phyloP scores from a whole-genome alignment of 2,888 invertebrate genomes.

The Scrobipalpa atriplicella region DNA sequence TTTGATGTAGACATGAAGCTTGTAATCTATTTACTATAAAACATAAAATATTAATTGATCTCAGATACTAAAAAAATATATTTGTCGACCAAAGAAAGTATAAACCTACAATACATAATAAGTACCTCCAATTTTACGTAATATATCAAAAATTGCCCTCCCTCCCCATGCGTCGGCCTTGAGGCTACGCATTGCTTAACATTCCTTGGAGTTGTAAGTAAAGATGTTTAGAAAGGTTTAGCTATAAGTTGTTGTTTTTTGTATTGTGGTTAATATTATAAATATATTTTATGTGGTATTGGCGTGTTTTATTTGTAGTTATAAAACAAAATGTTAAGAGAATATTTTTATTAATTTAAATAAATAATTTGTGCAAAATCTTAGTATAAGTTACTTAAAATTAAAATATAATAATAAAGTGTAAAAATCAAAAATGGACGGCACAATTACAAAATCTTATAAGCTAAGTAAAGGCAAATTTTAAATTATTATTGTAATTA shows the following conservation, averaged over 20 bases:
- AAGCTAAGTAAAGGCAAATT: slow-evolving; percentile 21
- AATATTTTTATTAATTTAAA: slow-evolving; percentile 3
- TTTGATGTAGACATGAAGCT: not conserved
- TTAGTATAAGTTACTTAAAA: too few relatives aligned
- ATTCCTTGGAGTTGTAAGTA: slow-evolving; percentile 25
- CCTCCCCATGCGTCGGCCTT: not conserved
- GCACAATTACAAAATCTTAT: slow-evolving; percentile 37
- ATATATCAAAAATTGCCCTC: not conserved
- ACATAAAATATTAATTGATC: not conserved
- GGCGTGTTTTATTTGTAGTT: slow-evolving; percentile 29
- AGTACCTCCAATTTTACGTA: not conserved
- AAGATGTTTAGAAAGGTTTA: slow-evolving; percentile 21
- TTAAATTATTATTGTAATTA: not conserved
- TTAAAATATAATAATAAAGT: slow-evolving; percentile 1
- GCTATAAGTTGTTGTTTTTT: slow-evolving; percentile 33
- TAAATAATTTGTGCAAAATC: slow-evolving; percentile 10
- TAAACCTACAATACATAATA: not conserved
- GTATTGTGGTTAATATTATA: slow-evolving; percentile 44
- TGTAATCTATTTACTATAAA: too few relatives aligned
- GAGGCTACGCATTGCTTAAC: slow-evolving; percentile 17
- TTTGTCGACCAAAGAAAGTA: not conserved
- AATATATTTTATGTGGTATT: slow-evolving; percentile 47
- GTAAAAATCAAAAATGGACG: slow-evolving; percentile 39
- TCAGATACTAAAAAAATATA: not conserved
- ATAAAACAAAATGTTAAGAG: not conserved